These are phyloP conservation scores for Micrasema minimum DNA, from an alignment of 1,140 invertebrate species.

Conservation along the genomic window DNA sequence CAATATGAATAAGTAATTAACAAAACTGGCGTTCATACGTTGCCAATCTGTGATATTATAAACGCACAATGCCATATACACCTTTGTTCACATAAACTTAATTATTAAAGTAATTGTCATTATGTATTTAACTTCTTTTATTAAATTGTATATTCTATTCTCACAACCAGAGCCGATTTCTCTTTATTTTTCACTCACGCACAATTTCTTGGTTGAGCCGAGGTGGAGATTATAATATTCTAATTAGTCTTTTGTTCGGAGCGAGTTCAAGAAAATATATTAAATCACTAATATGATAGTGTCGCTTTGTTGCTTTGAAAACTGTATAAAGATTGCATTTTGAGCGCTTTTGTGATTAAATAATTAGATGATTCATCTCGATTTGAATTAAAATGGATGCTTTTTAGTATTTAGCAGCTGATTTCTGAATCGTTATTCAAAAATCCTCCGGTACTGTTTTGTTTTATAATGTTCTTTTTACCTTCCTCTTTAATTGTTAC, in stretches of 20 bases:
- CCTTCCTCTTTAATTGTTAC: conserved; percentile 35
- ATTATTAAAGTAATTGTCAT: background rate
- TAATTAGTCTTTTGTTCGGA: background rate
- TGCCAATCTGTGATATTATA: background rate
- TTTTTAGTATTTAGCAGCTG: conserved; percentile 40
- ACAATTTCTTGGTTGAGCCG: background rate
- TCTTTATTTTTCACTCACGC: background rate
- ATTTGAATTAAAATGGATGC: background rate
- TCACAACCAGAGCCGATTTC: conserved; percentile 20
- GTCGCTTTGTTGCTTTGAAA: no score
- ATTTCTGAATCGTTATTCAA: conserved; percentile 52
- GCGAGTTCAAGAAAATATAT: background rate
- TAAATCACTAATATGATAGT: no score
- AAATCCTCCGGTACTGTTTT: conserved; percentile 46
- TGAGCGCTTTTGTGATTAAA: background rate
- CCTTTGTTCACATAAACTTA: conserved; percentile 9
- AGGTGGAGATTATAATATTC: background rate
- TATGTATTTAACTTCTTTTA: conserved; percentile 1
- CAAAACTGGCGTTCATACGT: background rate
- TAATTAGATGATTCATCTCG: background rate
- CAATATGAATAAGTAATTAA: conserved; percentile 14
- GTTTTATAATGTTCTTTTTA: conserved; percentile 35
- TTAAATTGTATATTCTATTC: conserved; percentile 15
- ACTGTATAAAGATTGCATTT: background rate
- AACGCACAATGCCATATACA: background rate